These are phyloP conservation scores for Oreohelix idahoensis DNA, from an alignment of 1,140 invertebrate genomes.

Conservation along the genomic window DNA sequence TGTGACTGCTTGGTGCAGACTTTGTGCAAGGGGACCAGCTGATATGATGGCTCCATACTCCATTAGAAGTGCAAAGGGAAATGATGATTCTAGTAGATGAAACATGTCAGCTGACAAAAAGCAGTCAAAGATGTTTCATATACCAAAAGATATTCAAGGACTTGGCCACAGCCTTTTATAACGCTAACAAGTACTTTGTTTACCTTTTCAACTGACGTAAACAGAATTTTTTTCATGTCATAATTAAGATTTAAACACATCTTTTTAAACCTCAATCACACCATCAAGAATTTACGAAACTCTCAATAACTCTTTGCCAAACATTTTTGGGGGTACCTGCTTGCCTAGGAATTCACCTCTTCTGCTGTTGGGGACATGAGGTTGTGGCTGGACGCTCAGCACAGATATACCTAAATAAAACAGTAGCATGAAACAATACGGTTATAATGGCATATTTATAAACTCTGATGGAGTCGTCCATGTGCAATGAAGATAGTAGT, in stretches of 20 bases:
- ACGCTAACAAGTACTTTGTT: neutral
- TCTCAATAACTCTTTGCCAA: neutral
- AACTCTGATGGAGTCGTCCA: neutral
- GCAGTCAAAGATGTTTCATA: no score
- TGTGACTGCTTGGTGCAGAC: no score
- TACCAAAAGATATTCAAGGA: no score
- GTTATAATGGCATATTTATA: no score
- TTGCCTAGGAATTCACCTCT: constrained; percentile 12
- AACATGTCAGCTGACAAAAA: no score
- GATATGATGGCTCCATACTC: no score
- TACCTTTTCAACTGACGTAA: neutral
- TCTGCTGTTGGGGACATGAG: constrained; percentile 42
- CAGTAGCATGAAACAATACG: neutral
- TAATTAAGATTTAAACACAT: neutral
- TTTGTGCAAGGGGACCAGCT: no score
- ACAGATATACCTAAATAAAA: constrained; percentile 42
- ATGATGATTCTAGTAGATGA: no score
- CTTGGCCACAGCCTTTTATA: neutral
- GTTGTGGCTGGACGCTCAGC: constrained; percentile 41
- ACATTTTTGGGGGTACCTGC: constrained; percentile 12
- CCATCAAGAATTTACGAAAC: no score
- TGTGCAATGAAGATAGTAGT: neutral
- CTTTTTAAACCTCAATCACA: no score
- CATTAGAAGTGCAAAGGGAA: no score
- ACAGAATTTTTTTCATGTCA: neutral